Conservation (phyloP, 2,888 invertebrate species). For the Patella ulyssiponensis region DNA sequence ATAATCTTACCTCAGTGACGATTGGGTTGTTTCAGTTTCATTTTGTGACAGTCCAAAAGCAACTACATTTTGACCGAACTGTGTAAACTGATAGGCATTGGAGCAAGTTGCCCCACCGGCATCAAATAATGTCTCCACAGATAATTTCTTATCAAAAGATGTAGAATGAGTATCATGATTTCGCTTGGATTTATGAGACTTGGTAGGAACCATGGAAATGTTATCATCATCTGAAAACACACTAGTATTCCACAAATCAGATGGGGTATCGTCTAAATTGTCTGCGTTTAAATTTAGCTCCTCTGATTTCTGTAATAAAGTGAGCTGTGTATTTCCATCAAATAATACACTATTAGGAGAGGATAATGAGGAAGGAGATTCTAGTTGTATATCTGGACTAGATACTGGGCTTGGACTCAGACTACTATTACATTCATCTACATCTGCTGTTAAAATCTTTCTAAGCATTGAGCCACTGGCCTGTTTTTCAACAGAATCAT, state of each 20-base stretch:
- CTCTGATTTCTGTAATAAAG: conserved; percentile 54
- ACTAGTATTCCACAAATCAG: conserved; percentile 15
- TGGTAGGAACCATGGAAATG: conserved; percentile 42
- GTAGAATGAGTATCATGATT: conserved; percentile 49
- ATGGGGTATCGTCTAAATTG: conserved; percentile 20
- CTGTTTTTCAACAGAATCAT: neutral
- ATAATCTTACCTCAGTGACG: too few relatives aligned
- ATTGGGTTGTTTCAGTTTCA: too few relatives aligned
- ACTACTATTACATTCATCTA: conserved; percentile 31
- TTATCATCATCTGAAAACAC: conserved; percentile 30
- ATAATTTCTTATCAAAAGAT: conserved; percentile 36
- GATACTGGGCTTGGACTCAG: conserved; percentile 28
- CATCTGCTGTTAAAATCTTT: conserved; percentile 37
- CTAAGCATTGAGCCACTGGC: conserved; percentile 29
- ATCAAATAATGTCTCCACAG: conserved; percentile 53
- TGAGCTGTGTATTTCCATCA: conserved; percentile 55
- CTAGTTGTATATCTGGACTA: conserved; percentile 27
- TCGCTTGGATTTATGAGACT: conserved; percentile 48
- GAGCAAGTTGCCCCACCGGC: conserved; percentile 50
- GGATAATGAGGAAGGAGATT: conserved; percentile 34
- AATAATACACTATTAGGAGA: conserved; percentile 38
- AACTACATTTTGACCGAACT: conserved; percentile 51
- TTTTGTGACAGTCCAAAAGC: conserved; percentile 19
- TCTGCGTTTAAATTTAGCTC: conserved; percentile 51
- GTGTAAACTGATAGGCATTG: conserved; percentile 55